Evolutionary conservation across 2,113 vertebrate genomes (phyloP), one percentile per base, ranked within the genome.

Genomic region (Ochotona curzoniae): DNA sequence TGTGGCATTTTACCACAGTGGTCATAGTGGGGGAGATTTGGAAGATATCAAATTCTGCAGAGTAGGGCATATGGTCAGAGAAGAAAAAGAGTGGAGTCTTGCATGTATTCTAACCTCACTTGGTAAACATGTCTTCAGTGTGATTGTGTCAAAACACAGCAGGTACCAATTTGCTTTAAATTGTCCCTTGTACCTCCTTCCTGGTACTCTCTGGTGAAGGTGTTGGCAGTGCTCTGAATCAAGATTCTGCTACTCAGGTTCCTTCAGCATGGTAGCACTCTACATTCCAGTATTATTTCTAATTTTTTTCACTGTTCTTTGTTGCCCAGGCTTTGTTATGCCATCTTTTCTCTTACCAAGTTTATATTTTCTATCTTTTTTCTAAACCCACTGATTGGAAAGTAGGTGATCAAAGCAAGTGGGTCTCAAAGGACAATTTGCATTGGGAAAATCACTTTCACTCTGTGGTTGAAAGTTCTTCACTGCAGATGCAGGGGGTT

Each of bases 401-500:
- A 44, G 71, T 80, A 84, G 76, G 20, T 89, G 69, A 23, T 84
- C 38, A 94, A n/a, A 14, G 67, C 26, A 89, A 21, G 60, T 81
- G 6, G 14, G 93, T 93, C 69, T 82, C 51, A 82, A 57, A 69
- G 38, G 67, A 76, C 94, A 94, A 69, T 23, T 94, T 38, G 73
- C 20, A 82, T 15, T 79, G 73, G 14, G 26, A 9, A 94, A 87
- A 38, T 89, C 63, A 73, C 7, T 86, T 81, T 83, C 38, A 44
- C 44, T 44, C 60, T 92, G 32, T 71, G 76, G 44, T 66, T 88
- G 23, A 82, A 84, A 74, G 85, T 89, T 89, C 38, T 93, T 30
- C 80, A 63, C 35, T 92, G 44, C 88, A 67, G 80, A 95, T 83
- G 10, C 35, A 93, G 89, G 93, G 44, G 51, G 75, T 76, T 93